Percentiles rank a stretch among this genome's conserved stretches.
Evolutionary conservation across 2,113 vertebrate genomes (phyloP).

Genomic region (Solea senegalensis): DNA sequence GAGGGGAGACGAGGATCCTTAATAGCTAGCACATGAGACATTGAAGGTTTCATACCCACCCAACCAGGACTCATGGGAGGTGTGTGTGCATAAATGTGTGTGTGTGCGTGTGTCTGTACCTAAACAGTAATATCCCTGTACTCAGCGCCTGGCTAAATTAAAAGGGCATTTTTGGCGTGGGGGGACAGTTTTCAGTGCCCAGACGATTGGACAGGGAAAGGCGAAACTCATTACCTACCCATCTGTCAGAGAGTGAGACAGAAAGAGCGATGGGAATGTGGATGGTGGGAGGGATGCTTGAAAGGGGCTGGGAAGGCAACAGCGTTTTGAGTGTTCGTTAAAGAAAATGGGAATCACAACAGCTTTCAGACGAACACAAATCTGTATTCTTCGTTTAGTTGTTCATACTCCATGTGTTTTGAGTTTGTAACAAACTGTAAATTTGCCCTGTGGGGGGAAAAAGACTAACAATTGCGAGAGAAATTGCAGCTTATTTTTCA

Average conservation of each 20-base stretch:
- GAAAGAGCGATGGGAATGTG: slow-evolving; percentile 74
- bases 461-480: slow-evolving; percentile 46
- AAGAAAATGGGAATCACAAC: slow-evolving; percentile 48
- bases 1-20: slow-evolving; percentile 70
- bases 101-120: slow-evolving; percentile 28
- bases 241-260: slow-evolving; percentile 79
- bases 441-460: slow-evolving; percentile 52
- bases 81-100: slow-evolving; percentile 28
- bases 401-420: slow-evolving; percentile 54
- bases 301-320: slow-evolving; percentile 59
- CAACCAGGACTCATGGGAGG: slow-evolving; percentile 73
- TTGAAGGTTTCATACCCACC: slow-evolving; percentile 73
- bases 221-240: slow-evolving; percentile 82
- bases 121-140: slow-evolving; percentile 80
- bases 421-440: slow-evolving; percentile 32
- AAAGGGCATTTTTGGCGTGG: slow-evolving; percentile 81
- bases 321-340: slow-evolving; percentile 53
- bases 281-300: slow-evolving; percentile 56
- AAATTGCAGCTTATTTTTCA: slow-evolving; percentile 62
- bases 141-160: slow-evolving; percentile 81
- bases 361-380: slow-evolving; percentile 27
- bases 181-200: slow-evolving; percentile 77
- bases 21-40: slow-evolving; percentile 81
- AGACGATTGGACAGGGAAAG: slow-evolving; percentile 78
- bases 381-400: slow-evolving; percentile 56